Evolutionary conservation across 2,888 invertebrate species (phyloP).

Genomic region (Leptinotarsa tumamoca): DNA sequence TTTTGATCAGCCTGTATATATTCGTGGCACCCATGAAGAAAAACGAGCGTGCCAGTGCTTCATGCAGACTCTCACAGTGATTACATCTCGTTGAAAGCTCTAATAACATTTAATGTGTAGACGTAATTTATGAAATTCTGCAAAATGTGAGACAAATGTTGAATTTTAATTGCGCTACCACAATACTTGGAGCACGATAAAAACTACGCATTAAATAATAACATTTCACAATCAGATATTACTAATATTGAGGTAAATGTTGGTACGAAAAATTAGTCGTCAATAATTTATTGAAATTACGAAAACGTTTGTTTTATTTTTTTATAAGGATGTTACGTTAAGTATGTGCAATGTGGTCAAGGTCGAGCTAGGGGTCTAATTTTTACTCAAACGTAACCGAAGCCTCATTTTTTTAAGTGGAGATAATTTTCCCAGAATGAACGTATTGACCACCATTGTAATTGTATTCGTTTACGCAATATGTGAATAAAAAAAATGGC

Average conservation of each 20-base stretch:
- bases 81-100: slow-evolving; percentile 20
- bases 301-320: neutral
- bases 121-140: slow-evolving; percentile 13
- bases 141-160: slow-evolving; percentile 11
- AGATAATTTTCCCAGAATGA: too few relatives aligned
- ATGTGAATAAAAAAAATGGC: too few relatives aligned
- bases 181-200: neutral
- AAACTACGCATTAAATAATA: neutral
- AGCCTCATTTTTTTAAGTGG: neutral
- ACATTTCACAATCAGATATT: neutral
- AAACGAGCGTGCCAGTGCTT: slow-evolving; percentile 10
- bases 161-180: slow-evolving; percentile 9
- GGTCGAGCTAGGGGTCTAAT: neutral
- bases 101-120: slow-evolving; percentile 12
- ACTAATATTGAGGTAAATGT: neutral
- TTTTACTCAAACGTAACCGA: neutral
- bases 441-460: too few relatives aligned
- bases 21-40: neutral
- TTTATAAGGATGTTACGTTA: neutral
- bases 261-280: neutral
- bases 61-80: slow-evolving; percentile 17
- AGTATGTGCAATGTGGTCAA: neutral
- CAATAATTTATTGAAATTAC: neutral
- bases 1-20: slow-evolving; percentile 1
- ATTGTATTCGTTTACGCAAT: too few relatives aligned